phyloP scores from a whole-genome alignment of 2,797 vertebrate genomes.

The Siniperca obscura region DNA sequence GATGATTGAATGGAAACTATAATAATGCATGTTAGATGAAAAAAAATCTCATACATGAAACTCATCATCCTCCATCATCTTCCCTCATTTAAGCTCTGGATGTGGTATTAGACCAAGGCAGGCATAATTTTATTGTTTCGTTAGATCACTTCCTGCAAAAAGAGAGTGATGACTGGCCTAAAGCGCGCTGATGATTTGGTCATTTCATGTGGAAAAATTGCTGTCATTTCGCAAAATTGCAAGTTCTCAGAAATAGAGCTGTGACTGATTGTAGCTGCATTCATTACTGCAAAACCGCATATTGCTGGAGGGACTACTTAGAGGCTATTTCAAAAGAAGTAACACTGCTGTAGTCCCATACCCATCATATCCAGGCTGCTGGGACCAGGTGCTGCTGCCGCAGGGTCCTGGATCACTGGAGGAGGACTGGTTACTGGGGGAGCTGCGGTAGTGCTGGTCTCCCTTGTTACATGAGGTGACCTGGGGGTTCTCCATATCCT shows the following conservation, averaged over 20 bases:
- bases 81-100: slow-evolving; percentile 20
- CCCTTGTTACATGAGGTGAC: slow-evolving; percentile 78
- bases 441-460: slow-evolving; percentile 91
- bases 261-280: slow-evolving; percentile 65
- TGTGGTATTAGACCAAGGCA: slow-evolving; percentile 20
- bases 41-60: slow-evolving; percentile 25
- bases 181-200: slow-evolving; percentile 59
- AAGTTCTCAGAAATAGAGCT: slow-evolving; percentile 56
- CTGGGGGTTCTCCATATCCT: slow-evolving; percentile 78
- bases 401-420: slow-evolving; percentile 96
- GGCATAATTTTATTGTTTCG: slow-evolving; percentile 39
- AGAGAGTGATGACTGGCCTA: slow-evolving; percentile 14
- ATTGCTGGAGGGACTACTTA: slow-evolving; percentile 24
- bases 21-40: slow-evolving; percentile 26
- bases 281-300: slow-evolving; percentile 47
- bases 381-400: slow-evolving; percentile 92
- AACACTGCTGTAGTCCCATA: slow-evolving; percentile 67
- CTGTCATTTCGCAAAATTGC: slow-evolving; percentile 70
- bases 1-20: slow-evolving; percentile 40
- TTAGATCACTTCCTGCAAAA: slow-evolving; percentile 40
- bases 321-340: slow-evolving; percentile 24
- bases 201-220: slow-evolving; percentile 71
- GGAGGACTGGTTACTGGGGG: slow-evolving; percentile 97
- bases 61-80: slow-evolving; percentile 37
- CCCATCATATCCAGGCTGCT: slow-evolving; percentile 94